Percentiles rank a stretch among this genome's conserved stretches.
phyloP scores from a whole-genome alignment of 2,888 invertebrate genomes.

The Saturnia pavonia region DNA sequence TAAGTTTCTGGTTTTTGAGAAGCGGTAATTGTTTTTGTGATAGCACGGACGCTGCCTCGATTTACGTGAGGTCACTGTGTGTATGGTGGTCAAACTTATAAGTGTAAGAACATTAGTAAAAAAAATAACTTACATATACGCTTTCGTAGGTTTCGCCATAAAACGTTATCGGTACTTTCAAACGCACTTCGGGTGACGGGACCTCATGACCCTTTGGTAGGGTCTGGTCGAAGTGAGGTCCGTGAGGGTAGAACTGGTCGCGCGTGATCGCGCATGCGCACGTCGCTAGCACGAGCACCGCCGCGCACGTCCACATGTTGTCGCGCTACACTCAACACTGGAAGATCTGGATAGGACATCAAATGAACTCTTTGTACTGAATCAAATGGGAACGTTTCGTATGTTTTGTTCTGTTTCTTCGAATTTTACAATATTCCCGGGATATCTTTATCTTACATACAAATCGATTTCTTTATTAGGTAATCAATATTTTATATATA shows the following conservation, averaged over 20 bases:
- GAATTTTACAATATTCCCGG: background rate
- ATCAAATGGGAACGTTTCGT: background rate
- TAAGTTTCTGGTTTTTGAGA: background rate
- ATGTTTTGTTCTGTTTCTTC: background rate
- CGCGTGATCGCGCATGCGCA: slow-evolving; percentile 72
- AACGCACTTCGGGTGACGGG: slow-evolving; percentile 83
- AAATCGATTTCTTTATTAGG: background rate
- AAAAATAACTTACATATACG: slow-evolving; percentile 89
- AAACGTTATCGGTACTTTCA: slow-evolving; percentile 89
- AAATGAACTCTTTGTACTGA: background rate
- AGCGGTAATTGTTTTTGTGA: background rate
- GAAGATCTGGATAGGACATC: slow-evolving; percentile 13
- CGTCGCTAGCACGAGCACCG: slow-evolving; percentile 55
- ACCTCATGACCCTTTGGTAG: slow-evolving; percentile 83
- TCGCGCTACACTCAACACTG: slow-evolving; percentile 48
- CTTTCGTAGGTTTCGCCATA: slow-evolving; percentile 88
- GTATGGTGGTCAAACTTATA: no score
- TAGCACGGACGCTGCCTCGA: no score
- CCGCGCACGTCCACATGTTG: slow-evolving; percentile 72
- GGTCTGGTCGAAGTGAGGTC: slow-evolving; percentile 76
- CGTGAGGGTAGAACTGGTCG: slow-evolving; percentile 83
- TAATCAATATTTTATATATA: no score
- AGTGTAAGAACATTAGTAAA: no score
- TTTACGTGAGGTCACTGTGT: no score
- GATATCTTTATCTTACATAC: background rate